Evolutionary conservation across 1,140 invertebrate species (phyloP).

Genomic region (Euschistus heros): DNA sequence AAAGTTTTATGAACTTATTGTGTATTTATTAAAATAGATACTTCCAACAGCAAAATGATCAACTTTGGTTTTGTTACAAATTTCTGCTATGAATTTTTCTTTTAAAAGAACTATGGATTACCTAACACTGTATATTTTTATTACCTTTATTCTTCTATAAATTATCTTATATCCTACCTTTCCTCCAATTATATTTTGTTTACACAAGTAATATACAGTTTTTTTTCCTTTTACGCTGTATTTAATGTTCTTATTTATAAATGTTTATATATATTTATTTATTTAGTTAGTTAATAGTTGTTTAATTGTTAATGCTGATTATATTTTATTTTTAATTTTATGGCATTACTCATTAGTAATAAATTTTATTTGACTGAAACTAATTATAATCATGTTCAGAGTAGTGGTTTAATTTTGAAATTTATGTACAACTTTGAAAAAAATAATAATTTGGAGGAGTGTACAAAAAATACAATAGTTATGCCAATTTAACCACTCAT

Average conservation of each 20-base stretch:
- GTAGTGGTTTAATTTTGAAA: neutral
- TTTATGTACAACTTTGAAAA: too few relatives aligned
- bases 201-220: neutral
- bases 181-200: conserved; percentile 2
- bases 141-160: neutral
- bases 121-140: neutral
- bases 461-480: neutral
- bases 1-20: too few relatives aligned
- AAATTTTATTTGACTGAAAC: conserved; percentile 9
- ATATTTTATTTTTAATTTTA: conserved; percentile 12
- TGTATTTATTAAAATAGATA: too few relatives aligned
- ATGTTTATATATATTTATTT: conserved; percentile 9
- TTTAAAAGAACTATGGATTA: neutral
- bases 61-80: too few relatives aligned
- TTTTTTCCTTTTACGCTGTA: neutral
- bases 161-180: neutral
- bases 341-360: conserved; percentile 2
- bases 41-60: too few relatives aligned
- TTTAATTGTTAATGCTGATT: conserved; percentile 4
- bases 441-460: conserved; percentile 1
- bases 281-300: conserved; percentile 5
- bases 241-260: neutral
- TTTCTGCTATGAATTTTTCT: too few relatives aligned
- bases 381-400: neutral
- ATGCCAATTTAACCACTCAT: neutral